These are phyloP conservation scores for Zygogramma bicolorata DNA, from an alignment of 2,888 invertebrate species.

Conservation along the genomic window DNA sequence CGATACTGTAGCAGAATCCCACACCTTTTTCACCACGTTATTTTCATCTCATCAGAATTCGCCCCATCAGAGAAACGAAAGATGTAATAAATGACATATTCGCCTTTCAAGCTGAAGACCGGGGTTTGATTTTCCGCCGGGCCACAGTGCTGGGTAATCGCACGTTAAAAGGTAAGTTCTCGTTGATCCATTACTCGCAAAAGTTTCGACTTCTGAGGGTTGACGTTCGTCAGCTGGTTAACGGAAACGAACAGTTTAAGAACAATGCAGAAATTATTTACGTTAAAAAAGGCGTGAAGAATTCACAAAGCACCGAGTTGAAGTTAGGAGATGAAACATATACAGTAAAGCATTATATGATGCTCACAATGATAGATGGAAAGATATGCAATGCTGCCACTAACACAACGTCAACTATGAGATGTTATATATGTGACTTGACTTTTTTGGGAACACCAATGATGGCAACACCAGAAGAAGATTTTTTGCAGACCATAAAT, in stretches of 20 bases:
- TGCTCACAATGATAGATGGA: slow-evolving; percentile 52
- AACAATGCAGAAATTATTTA: slow-evolving; percentile 7
- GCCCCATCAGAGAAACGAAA: slow-evolving; percentile 48
- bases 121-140: too few species aligned
- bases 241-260: too few species aligned
- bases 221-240: too few species aligned
- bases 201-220: too few species aligned
- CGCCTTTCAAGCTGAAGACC: too few species aligned
- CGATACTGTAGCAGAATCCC: slow-evolving; percentile 54
- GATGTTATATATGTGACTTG: slow-evolving; percentile 41
- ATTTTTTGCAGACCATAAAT: slow-evolving; percentile 47
- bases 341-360: slow-evolving; percentile 25
- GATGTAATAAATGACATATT: not conserved
- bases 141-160: too few species aligned
- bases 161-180: too few species aligned
- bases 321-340: slow-evolving; percentile 26
- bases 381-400: slow-evolving; percentile 52
- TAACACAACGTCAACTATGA: slow-evolving; percentile 43
- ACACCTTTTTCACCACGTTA: slow-evolving; percentile 52
- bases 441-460: slow-evolving; percentile 49
- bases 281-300: not conserved
- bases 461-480: slow-evolving; percentile 51
- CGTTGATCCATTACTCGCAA: too few species aligned
- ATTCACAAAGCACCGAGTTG: not conserved
- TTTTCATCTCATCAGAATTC: slow-evolving; percentile 54